Evolutionary conservation across 2,113 vertebrate species (phyloP), one percentile per base, ranked within the genome.

Genomic region (Laticauda laticaudata): DNA sequence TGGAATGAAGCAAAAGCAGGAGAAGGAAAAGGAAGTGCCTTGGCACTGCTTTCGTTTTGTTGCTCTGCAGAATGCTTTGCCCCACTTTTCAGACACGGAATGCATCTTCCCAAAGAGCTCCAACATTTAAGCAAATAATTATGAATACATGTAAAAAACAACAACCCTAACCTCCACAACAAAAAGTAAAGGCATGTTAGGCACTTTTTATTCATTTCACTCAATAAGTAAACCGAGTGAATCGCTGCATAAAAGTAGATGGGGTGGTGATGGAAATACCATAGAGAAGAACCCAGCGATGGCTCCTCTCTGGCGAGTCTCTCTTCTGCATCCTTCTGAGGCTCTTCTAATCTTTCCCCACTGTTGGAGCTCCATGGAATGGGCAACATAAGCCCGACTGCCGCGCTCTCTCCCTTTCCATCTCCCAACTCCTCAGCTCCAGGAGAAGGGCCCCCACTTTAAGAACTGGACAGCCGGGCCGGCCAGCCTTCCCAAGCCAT

Each of bases 1-100:
- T 98, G 97, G 61, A 97, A 97, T 4, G 14, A 53, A 24, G 64
- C 34, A 53, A 88, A 56, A 90, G 39, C 75, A 43, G 5, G 45
- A 29, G 48, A 23, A n/a, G 39, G 26, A 34, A 18, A 20, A 3
- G 48, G 39, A 57, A 86, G 24, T 3, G 45, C 26, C 24, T 15
- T 64, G 14, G 21, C 6, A 15, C 15, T 11, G 64, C 64, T 26
- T 24, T 6, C 3, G 29, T 61, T 55, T 0, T 59, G 9, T 9
- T 86, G 21, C 43, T 29, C 5, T 86, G 55, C 43, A 85, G 23
- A 23, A 34, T 14, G 51, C 34, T 39, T 53, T 92, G 61, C 14
- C 8, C 75, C 81, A 86, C 39, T 23, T 43, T 69, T 10, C 21
- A 59, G 18, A 43, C n/a, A 54, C 29, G 12, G 11, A 34, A 34